Conservation (phyloP, 2,797 vertebrate genomes). For the Miichthys miiuy region DNA sequence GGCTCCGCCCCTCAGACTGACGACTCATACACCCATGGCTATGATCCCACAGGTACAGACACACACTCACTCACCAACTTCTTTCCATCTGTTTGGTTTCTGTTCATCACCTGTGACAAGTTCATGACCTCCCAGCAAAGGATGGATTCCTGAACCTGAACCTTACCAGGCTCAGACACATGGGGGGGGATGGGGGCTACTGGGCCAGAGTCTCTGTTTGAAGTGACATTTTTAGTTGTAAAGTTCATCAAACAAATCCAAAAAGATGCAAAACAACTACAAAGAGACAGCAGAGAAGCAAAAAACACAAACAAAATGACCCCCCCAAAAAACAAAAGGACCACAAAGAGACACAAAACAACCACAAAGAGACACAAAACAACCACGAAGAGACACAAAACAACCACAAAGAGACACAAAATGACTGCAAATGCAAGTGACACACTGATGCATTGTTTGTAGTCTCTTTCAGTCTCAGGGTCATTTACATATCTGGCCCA, state of each 20-base stretch:
- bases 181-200: too few relatives aligned
- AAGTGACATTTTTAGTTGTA: not conserved
- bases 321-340: not conserved
- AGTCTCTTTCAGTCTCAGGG: not conserved
- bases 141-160: not conserved
- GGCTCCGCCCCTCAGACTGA: conserved; percentile 68
- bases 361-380: not conserved
- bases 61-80: conserved; percentile 5
- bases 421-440: not conserved
- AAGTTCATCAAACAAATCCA: not conserved
- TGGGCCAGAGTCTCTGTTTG: not conserved
- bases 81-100: not conserved
- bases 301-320: not conserved
- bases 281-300: not conserved
- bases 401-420: not conserved
- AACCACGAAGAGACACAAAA: not conserved
- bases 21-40: conserved; percentile 70
- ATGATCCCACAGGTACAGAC: conserved; percentile 71
- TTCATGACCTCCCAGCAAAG: not conserved
- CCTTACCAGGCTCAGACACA: not conserved
- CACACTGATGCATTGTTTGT: too few relatives aligned
- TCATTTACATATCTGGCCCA: not conserved
- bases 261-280: not conserved
- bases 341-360: not conserved
- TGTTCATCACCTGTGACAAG: conserved; percentile 3